phyloP scores from a whole-genome alignment of 2,888 invertebrate genomes.

The Fragum whitleyi region DNA sequence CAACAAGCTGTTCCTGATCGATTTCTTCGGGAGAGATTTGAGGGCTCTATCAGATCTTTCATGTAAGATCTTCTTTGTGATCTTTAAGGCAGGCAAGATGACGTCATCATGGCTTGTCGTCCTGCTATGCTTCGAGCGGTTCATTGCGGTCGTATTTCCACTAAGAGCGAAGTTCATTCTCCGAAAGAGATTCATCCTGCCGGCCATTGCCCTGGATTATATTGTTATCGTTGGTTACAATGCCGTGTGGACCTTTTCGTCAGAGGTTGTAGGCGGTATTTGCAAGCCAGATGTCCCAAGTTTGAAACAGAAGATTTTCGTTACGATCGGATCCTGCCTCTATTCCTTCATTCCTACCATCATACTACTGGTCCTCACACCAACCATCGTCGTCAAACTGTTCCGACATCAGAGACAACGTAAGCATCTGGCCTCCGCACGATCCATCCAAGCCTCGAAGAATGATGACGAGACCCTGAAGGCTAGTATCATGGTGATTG shows the following conservation, averaged over 20 bases:
- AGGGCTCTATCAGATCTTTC: slow-evolving; percentile 65
- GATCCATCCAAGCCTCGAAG: background rate
- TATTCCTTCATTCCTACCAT: slow-evolving; percentile 69
- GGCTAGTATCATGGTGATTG: slow-evolving; percentile 73
- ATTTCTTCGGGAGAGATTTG: slow-evolving; percentile 66
- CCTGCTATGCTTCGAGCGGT: slow-evolving; percentile 70
- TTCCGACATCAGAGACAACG: slow-evolving; percentile 37
- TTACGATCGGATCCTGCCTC: slow-evolving; percentile 61
- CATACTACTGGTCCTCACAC: slow-evolving; percentile 65
- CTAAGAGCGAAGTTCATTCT: slow-evolving; percentile 65
- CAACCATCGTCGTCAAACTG: slow-evolving; percentile 62
- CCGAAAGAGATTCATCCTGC: slow-evolving; percentile 56
- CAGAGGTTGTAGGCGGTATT: slow-evolving; percentile 60
- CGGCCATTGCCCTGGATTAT: slow-evolving; percentile 55
- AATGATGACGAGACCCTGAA: slow-evolving; percentile 39
- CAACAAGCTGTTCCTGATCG: slow-evolving; percentile 70
- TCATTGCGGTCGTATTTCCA: slow-evolving; percentile 72
- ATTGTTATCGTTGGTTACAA: slow-evolving; percentile 63
- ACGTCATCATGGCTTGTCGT: slow-evolving; percentile 77
- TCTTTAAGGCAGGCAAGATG: slow-evolving; percentile 71
- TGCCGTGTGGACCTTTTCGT: slow-evolving; percentile 67
- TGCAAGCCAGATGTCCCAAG: slow-evolving; percentile 63
- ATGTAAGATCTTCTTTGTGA: slow-evolving; percentile 73
- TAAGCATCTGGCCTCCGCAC: slow-evolving; percentile 10
- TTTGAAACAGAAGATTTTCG: slow-evolving; percentile 43